Base-by-base conservation (phyloP, 2,888 invertebrate species). In the Paralinhomoeus sp. region DNA sequence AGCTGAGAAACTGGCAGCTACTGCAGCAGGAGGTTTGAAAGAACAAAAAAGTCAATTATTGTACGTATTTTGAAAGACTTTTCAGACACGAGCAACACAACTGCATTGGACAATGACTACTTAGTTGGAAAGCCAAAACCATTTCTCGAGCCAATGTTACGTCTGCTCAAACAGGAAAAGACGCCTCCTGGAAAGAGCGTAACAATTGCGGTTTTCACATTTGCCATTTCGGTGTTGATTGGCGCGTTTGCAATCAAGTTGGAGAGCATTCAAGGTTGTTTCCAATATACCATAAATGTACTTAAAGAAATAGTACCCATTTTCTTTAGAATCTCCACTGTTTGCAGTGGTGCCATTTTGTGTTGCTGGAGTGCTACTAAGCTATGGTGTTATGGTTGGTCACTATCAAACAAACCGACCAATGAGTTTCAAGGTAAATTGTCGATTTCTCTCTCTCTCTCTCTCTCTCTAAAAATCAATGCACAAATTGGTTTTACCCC, bases 361-460 rank as follows among this genome's bases (percentile, higher is more conserved):
- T 5, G 18, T 35, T 7, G n/a, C 9, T 17, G 35, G 35, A n/a
- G 35, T 17, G n/a, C n/a, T 18, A 17, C 9, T 17, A 2, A 48
- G 50, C 1, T 46, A 50, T 33, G 24, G 49, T 18, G 49, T 53
- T 43, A 54, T 55, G 21, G 45, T 46, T 17, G 22, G 46, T 15
- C 55, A 55, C 37, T 49, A 51, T 39, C 55, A 53, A 41, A 54
- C 51, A 34, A 45, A 46, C 12, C 46, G 45, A 13, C 42, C 44
- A 13, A 31, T 55, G 21, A 49, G 48, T 18, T 55, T 55, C 47
- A 54, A 53, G 47, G 55, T 54, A 37, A 15, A 46, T n/a, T 47
- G 44, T 35, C 5, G 17, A n/a, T 3, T 31, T 15, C 9, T 15
- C 31, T 15, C 31, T 18, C 15, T 13, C 15, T n/a, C 35, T 35